Conservation (phyloP, 2,888 invertebrate species). For the Dolomedes plantarius region DNA sequence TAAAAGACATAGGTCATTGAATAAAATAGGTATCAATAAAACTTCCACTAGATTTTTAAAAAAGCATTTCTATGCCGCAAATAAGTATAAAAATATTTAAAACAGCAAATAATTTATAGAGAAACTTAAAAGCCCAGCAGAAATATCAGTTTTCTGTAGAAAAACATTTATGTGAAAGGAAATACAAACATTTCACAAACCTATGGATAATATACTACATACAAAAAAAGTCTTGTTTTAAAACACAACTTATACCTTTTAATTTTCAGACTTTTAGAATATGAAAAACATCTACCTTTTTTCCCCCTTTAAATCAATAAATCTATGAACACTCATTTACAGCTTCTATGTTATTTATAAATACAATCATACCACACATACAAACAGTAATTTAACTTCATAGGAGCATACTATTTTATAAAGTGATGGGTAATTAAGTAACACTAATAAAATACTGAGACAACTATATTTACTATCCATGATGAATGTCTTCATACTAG, state of each 20-base stretch:
- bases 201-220: background rate
- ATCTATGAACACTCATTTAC: background rate
- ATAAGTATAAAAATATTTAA: too few species aligned
- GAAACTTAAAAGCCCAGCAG: too few species aligned
- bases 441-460: background rate
- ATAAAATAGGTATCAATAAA: too few species aligned
- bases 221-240: too few species aligned
- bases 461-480: background rate
- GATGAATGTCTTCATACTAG: too few species aligned
- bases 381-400: slow-evolving; percentile 24
- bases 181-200: background rate
- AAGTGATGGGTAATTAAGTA: background rate
- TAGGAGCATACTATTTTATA: slow-evolving; percentile 22
- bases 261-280: background rate
- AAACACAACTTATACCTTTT: too few species aligned
- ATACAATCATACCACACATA: slow-evolving; percentile 37
- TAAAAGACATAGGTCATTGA: too few species aligned
- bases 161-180: too few species aligned
- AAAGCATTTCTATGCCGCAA: too few species aligned
- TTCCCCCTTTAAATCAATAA: background rate
- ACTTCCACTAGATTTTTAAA: too few species aligned
- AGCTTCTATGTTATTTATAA: slow-evolving; percentile 1
- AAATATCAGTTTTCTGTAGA: too few species aligned
- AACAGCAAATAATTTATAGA: too few species aligned
- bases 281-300: background rate